phyloP scores from a whole-genome alignment of 2,888 invertebrate species.

The Aproaerema taeniolella region DNA sequence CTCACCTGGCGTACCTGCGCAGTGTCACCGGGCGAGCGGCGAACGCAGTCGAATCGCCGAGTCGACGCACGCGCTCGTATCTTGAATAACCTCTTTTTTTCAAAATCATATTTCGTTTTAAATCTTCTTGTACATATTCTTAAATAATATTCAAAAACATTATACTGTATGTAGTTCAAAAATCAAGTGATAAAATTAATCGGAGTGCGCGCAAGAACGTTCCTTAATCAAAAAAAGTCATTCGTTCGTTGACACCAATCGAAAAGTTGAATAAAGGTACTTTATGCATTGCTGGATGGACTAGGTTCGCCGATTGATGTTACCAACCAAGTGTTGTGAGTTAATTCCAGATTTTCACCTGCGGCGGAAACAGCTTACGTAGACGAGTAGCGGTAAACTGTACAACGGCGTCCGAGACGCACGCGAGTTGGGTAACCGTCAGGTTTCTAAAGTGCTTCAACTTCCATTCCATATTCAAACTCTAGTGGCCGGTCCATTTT shows the following conservation, averaged over 20 bases:
- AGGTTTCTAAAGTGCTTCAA: constrained; percentile 64
- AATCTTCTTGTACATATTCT: too few species aligned
- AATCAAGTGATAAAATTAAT: constrained; percentile 35
- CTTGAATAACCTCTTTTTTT: constrained; percentile 32
- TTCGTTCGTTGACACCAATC: constrained; percentile 40
- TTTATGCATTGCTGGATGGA: constrained; percentile 30
- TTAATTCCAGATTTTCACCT: constrained; percentile 72
- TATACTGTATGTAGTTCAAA: constrained; percentile 25
- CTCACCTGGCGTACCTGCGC: constrained; percentile 74
- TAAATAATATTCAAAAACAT: constrained; percentile 23
- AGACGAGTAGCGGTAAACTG: constrained; percentile 68
- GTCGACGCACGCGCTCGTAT: constrained; percentile 56
- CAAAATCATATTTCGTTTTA: constrained; percentile 42
- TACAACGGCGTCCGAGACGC: constrained; percentile 64
- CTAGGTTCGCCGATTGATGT: constrained; percentile 43
- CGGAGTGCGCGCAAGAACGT: constrained; percentile 29
- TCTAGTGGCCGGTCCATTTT: not conserved
- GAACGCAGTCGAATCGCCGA: constrained; percentile 62
- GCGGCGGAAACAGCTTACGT: constrained; percentile 71
- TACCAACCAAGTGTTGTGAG: constrained; percentile 51
- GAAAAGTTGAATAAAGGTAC: constrained; percentile 19
- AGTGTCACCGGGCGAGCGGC: constrained; percentile 66
- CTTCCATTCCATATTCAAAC: too few species aligned
- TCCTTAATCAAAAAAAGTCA: constrained; percentile 33
- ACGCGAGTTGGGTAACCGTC: constrained; percentile 70